These are phyloP conservation scores for Dicyrtomina minuta DNA, from an alignment of 2,888 invertebrate species.

Conservation along the genomic window DNA sequence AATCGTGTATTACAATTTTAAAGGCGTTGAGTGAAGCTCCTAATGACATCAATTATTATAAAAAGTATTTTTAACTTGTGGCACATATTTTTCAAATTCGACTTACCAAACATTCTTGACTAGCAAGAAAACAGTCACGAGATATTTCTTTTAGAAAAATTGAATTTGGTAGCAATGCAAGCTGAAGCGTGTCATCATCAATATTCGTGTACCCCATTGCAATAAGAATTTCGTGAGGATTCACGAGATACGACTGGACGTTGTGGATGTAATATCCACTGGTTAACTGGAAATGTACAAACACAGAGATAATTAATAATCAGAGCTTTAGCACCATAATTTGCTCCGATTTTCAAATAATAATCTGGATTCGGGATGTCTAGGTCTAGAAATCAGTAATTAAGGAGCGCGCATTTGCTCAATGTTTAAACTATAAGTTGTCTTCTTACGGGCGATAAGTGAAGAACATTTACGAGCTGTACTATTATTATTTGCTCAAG, in stretches of 20 bases:
- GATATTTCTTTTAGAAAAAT: slow-evolving; percentile 78
- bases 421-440: too few relatives aligned
- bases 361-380: too few relatives aligned
- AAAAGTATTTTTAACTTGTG: background rate
- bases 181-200: slow-evolving; percentile 43
- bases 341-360: too few relatives aligned
- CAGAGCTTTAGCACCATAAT: too few relatives aligned
- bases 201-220: slow-evolving; percentile 76
- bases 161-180: slow-evolving; percentile 57
- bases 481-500: too few relatives aligned
- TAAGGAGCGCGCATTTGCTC: too few relatives aligned
- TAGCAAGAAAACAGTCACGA: slow-evolving; percentile 79
- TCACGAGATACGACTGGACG: slow-evolving; percentile 75
- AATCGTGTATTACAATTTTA: slow-evolving; percentile 14
- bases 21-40: background rate
- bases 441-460: too few relatives aligned
- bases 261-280: slow-evolving; percentile 86
- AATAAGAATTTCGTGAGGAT: slow-evolving; percentile 74
- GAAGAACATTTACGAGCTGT: too few relatives aligned
- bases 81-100: slow-evolving; percentile 28
- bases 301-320: too few relatives aligned
- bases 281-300: slow-evolving; percentile 68
- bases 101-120: slow-evolving; percentile 79
- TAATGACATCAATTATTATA: background rate
- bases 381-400: too few relatives aligned